These are phyloP conservation scores for Mustela lutreola DNA, from an alignment of 2,113 vertebrate species.

Conservation along the genomic window DNA sequence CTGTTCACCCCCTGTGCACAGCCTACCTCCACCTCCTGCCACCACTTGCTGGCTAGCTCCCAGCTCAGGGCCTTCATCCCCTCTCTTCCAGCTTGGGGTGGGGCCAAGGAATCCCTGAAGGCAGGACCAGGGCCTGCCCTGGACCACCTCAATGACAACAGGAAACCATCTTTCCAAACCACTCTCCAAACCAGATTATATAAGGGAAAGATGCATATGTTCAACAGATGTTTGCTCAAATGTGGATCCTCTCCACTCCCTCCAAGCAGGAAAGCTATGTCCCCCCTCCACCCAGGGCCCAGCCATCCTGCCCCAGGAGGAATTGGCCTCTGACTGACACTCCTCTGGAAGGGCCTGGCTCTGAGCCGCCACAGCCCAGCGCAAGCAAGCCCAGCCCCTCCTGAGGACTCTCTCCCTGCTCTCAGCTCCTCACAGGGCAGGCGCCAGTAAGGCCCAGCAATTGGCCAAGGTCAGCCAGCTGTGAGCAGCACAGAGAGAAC, in stretches of 20 bases:
- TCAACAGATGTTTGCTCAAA: not conserved
- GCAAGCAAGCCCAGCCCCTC: not conserved
- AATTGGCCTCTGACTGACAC: not conserved
- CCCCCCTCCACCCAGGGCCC: not conserved
- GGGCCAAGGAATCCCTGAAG: not conserved
- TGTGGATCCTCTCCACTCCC: fast-evolving
- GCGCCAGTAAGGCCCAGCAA: not conserved
- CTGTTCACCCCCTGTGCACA: not conserved
- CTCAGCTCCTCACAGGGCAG: not conserved
- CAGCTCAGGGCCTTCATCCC: not conserved
- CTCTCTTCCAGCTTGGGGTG: not conserved
- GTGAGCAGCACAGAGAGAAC: not conserved
- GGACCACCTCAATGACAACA: not conserved
- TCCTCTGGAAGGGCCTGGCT: not conserved
- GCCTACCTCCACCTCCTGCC: not conserved
- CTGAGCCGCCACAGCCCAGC: not conserved
- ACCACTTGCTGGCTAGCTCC: fast-evolving
- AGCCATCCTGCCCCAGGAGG: not conserved
- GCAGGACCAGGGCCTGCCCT: not conserved
- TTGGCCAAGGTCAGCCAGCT: not conserved
- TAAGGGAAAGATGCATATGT: not conserved
- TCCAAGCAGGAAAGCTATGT: not conserved
- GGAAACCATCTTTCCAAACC: slow-evolving; percentile 52
- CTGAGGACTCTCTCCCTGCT: not conserved
- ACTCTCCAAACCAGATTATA: not conserved